phyloP scores from a whole-genome alignment of 2,797 vertebrate species.

The Danio tinwini region DNA sequence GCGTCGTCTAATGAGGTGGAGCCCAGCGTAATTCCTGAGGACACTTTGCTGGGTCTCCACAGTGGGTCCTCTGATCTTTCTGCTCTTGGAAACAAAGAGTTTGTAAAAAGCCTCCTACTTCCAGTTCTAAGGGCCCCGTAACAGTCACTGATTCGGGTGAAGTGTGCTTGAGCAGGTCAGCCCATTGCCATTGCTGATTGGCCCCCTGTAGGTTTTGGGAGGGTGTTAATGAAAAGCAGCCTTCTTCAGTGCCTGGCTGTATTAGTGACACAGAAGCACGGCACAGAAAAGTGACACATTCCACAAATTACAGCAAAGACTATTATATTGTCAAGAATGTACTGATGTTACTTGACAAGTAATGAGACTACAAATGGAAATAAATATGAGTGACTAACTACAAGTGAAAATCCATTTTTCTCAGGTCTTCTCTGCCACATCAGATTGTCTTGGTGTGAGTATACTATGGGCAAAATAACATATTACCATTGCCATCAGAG shows the following conservation, averaged over 20 bases:
- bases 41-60: slow-evolving; percentile 33
- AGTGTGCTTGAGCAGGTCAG: slow-evolving; percentile 58
- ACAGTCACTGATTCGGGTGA: slow-evolving; percentile 54
- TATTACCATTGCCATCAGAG: too few species aligned
- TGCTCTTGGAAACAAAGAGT: slow-evolving; percentile 13
- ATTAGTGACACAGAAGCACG: slow-evolving; percentile 39
- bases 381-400: slow-evolving; percentile 19
- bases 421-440: too few species aligned
- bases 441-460: too few species aligned
- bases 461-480: too few species aligned
- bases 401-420: neutral
- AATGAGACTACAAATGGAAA: slow-evolving; percentile 15
- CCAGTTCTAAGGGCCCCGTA: slow-evolving; percentile 24
- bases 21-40: slow-evolving; percentile 47
- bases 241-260: slow-evolving; percentile 36
- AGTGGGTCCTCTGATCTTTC: slow-evolving; percentile 36
- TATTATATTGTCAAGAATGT: slow-evolving; percentile 38
- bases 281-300: slow-evolving; percentile 54
- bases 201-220: slow-evolving; percentile 51
- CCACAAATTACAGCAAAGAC: slow-evolving; percentile 47
- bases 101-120: slow-evolving; percentile 43
- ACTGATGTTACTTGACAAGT: slow-evolving; percentile 36
- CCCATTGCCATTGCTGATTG: slow-evolving; percentile 51
- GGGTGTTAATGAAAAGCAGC: slow-evolving; percentile 53
- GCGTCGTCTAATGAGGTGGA: slow-evolving; percentile 51